A percentile compares a stretch with the other conserved stretches of the same genome.
These are phyloP conservation scores for Aptenodytes patagonicus DNA, from an alignment of 2,113 vertebrate genomes.

Conservation along the genomic window DNA sequence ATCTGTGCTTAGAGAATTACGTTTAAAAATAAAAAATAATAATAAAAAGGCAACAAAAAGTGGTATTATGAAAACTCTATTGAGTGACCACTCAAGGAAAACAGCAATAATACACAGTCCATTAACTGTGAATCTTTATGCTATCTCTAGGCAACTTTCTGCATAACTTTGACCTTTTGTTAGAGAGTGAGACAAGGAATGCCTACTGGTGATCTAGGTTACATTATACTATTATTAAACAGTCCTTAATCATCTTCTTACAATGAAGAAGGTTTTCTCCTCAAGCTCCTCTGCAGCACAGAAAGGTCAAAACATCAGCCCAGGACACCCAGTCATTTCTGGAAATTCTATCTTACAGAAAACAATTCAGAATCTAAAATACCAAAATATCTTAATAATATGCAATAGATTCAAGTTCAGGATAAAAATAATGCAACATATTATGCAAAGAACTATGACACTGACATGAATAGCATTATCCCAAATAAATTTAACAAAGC, in stretches of 20 bases:
- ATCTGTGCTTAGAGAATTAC: neutral
- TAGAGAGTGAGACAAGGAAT: neutral
- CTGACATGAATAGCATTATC: neutral
- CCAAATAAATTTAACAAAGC: neutral
- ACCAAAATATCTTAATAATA: neutral
- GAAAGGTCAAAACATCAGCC: slow-evolving; percentile 29
- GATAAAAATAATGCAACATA: neutral
- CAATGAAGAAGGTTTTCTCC: neutral
- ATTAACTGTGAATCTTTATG: neutral
- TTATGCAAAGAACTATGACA: neutral
- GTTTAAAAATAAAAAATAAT: neutral
- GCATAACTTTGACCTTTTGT: slow-evolving; percentile 28
- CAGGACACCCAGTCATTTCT: neutral
- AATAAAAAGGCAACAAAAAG: neutral
- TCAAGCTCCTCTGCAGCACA: slow-evolving; percentile 9
- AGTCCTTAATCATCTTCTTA: neutral
- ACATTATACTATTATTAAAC: neutral
- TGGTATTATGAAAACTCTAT: neutral
- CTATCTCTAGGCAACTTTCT: neutral
- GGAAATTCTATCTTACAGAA: neutral
- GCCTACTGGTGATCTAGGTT: neutral
- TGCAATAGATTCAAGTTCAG: neutral
- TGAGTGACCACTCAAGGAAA: neutral
- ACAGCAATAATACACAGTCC: neutral
- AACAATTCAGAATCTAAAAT: neutral